These are phyloP conservation scores for Drosophila macrothrix DNA, from an alignment of 2,888 invertebrate species.

Conservation along the genomic window DNA sequence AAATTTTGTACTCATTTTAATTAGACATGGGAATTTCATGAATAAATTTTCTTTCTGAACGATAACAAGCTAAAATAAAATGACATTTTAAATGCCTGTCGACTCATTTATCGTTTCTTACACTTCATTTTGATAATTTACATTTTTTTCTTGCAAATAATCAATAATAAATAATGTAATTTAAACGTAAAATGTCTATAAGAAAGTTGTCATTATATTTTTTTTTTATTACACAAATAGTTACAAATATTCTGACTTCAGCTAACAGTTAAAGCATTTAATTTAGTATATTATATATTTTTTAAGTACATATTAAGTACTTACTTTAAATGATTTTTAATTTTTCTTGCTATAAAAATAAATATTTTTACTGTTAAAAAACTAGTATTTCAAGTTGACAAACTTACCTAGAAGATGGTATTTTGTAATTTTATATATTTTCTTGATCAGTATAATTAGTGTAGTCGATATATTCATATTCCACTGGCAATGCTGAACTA, in stretches of 20 bases:
- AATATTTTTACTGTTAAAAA: neutral
- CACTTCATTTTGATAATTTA: constrained; percentile 10
- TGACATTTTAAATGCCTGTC: constrained; percentile 34
- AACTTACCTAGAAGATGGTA: neutral
- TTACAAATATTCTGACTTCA: no score
- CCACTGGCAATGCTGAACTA: neutral
- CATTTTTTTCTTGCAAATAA: neutral
- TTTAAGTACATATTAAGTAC: neutral
- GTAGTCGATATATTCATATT: neutral
- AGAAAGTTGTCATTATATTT: neutral
- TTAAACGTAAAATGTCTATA: neutral
- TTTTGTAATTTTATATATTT: neutral
- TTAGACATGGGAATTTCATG: constrained; percentile 24
- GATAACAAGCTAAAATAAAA: constrained; percentile 36
- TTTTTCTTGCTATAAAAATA: neutral
- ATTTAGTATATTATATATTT: neutral
- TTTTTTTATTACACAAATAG: neutral
- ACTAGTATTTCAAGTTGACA: neutral
- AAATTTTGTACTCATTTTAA: constrained; percentile 27
- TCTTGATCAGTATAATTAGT: neutral
- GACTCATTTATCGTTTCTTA: constrained; percentile 26
- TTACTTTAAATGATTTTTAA: neutral
- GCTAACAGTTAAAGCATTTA: neutral
- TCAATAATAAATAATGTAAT: constrained; percentile 13
- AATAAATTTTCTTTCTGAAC: constrained; percentile 42